Conservation (phyloP, 2,888 invertebrate species). For the Morinoia aosen region DNA sequence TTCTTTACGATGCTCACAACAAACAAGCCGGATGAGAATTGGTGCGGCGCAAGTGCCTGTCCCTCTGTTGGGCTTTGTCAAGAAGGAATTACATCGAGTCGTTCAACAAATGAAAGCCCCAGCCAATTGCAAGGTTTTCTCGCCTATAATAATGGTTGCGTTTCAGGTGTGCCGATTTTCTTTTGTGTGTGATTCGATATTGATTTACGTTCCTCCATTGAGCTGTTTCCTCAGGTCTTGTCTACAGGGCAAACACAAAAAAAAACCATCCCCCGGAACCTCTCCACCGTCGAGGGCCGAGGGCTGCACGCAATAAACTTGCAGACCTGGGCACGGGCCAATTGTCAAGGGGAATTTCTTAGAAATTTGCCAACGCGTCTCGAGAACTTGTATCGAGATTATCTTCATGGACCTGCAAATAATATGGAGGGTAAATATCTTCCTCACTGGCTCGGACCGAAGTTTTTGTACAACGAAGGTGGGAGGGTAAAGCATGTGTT, state of each 20-base stretch:
- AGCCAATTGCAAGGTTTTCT: constrained; percentile 34
- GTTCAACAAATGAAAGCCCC: constrained; percentile 40
- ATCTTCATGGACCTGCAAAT: neutral
- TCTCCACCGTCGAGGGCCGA: neutral
- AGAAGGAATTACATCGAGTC: constrained; percentile 43
- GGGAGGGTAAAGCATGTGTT: too few species aligned
- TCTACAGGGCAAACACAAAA: neutral
- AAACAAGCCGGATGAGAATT: constrained; percentile 49
- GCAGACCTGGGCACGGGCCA: neutral
- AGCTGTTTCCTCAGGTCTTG: neutral
- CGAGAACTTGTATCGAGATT: neutral
- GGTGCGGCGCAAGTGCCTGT: constrained; percentile 34
- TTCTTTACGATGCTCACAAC: constrained; percentile 49
- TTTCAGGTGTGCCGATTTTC: constrained; percentile 14
- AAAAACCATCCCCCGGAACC: neutral
- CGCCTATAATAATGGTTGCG: neutral
- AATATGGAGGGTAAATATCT: neutral
- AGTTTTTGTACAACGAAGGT: neutral
- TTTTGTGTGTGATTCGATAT: neutral
- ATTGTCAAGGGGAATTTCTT: neutral
- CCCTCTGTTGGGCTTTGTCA: constrained; percentile 40
- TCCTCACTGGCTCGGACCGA: neutral
- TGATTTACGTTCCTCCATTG: neutral
- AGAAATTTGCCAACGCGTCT: neutral
- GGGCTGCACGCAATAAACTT: neutral